Evolutionary conservation across 1,140 invertebrate species (phyloP).

Genomic region (Drosophila neocordata): DNA sequence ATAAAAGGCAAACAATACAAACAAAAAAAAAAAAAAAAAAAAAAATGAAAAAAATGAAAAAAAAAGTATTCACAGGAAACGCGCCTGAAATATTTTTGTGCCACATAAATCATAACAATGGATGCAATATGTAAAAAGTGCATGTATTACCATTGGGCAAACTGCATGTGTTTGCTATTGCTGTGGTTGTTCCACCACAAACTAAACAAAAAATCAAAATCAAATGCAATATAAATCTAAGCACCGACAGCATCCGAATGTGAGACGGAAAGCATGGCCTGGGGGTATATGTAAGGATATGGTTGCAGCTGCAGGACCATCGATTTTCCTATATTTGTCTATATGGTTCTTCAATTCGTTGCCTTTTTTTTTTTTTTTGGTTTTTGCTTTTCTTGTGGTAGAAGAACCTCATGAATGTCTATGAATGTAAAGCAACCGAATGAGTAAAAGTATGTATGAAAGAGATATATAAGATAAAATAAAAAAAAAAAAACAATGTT

Average conservation of each 20-base stretch:
- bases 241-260: slow-evolving; percentile 26
- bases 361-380: not conserved
- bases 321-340: slow-evolving; percentile 7
- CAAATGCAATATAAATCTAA: slow-evolving; percentile 70
- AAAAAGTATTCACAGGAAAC: slow-evolving; percentile 54
- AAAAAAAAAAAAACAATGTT: not conserved
- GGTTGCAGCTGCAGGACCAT: slow-evolving; percentile 5
- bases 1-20: slow-evolving; percentile 49
- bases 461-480: not conserved
- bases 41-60: slow-evolving; percentile 25
- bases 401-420: slow-evolving; percentile 2
- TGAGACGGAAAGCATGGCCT: slow-evolving; percentile 16
- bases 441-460: not conserved
- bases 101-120: slow-evolving; percentile 79
- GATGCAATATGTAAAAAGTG: slow-evolving; percentile 68
- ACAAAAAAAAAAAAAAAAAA: slow-evolving; percentile 23
- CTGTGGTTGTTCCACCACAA: slow-evolving; percentile 25
- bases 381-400: not conserved
- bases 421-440: slow-evolving; percentile 11
- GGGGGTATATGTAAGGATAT: slow-evolving; percentile 3
- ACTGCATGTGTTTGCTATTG: slow-evolving; percentile 39
- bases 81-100: slow-evolving; percentile 72
- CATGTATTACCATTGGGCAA: slow-evolving; percentile 46
- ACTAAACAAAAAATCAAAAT: slow-evolving; percentile 74
- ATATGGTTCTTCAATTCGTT: not conserved